phyloP scores from a whole-genome alignment of 1,140 invertebrate species.

The Hormaphis cornu region DNA sequence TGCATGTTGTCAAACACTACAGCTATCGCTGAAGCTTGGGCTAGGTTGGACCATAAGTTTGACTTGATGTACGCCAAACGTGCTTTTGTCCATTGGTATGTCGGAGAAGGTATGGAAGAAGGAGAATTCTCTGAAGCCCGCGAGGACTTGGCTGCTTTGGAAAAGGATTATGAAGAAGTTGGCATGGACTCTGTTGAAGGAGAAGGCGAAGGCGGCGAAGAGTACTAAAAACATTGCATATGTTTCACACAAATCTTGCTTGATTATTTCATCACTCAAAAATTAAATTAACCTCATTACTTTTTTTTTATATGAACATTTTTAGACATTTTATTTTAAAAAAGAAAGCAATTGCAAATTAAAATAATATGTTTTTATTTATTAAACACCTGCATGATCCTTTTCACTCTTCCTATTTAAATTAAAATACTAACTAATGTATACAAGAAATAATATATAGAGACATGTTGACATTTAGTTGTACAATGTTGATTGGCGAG shows the following conservation, averaged over 20 bases:
- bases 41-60: constrained; percentile 57
- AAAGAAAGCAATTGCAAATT: not conserved
- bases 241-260: not conserved
- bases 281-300: constrained; percentile 2
- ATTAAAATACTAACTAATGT: too few relatives aligned
- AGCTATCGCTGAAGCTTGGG: constrained; percentile 76
- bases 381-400: not conserved
- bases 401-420: not conserved
- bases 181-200: constrained; percentile 52
- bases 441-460: too few relatives aligned
- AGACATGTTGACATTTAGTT: too few relatives aligned
- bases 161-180: constrained; percentile 60
- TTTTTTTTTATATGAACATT: constrained; percentile 13
- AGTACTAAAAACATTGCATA: constrained; percentile 38
- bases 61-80: constrained; percentile 56
- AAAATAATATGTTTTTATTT: not conserved
- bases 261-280: not conserved
- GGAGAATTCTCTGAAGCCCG: constrained; percentile 58
- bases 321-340: constrained; percentile 12
- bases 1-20: constrained; percentile 83
- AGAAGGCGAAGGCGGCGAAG: constrained; percentile 47
- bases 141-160: constrained; percentile 54
- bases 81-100: constrained; percentile 41
- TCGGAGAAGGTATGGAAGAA: constrained; percentile 58
- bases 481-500: too few relatives aligned